Conservation (phyloP, 2,797 vertebrate genomes). For the Ptychobarbus kaznakovi region DNA sequence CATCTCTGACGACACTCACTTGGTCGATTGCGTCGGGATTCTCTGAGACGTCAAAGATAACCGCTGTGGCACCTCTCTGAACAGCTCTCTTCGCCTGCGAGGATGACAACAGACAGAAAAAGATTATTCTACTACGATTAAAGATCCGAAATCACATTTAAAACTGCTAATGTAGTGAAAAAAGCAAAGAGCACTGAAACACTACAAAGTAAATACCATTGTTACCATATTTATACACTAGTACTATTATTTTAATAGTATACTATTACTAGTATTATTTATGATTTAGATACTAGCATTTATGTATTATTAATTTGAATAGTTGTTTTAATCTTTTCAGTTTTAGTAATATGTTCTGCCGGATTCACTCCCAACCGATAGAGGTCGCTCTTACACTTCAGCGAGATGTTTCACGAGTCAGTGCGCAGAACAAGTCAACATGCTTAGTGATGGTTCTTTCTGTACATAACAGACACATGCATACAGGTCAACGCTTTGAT, state of each 20-base stretch:
- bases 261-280: neutral
- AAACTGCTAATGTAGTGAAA: neutral
- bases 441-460: constrained; percentile 15
- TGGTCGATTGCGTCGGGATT: constrained; percentile 98
- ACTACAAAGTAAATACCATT: neutral
- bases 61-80: constrained; percentile 95
- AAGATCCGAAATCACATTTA: neutral
- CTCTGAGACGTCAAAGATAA: constrained; percentile 99
- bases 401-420: constrained; percentile 13
- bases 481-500: constrained; percentile 17
- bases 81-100: constrained; percentile 94
- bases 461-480: neutral
- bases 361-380: constrained; percentile 70
- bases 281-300: neutral
- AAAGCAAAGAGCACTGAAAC: neutral
- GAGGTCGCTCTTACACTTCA: constrained; percentile 76
- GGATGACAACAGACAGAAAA: neutral
- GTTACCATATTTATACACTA: neutral
- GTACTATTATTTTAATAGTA: neutral
- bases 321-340: neutral
- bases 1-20: constrained; percentile 71
- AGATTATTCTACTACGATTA: neutral
- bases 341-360: neutral
- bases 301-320: neutral
- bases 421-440: neutral